Evolutionary conservation across 2,888 invertebrate genomes (phyloP).

Genomic region (Ceratothoa steindachneri): DNA sequence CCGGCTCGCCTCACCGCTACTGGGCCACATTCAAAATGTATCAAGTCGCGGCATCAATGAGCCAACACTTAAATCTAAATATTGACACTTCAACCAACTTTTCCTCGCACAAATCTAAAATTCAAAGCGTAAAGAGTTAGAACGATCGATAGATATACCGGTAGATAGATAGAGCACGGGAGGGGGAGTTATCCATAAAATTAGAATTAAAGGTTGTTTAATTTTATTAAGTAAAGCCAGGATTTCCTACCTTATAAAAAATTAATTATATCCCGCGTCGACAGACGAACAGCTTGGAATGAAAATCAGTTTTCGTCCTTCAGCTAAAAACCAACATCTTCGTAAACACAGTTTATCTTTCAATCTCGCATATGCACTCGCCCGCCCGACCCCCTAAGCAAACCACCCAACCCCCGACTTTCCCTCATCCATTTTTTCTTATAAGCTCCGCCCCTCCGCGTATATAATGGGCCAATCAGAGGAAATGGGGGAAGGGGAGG

Average conservation of each 20-base stretch:
- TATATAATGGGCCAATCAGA: conserved; percentile 9
- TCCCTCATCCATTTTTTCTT: not conserved
- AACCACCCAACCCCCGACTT: no score
- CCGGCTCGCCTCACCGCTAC: no score
- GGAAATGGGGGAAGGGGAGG: no score
- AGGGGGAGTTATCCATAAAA: conserved; percentile 8
- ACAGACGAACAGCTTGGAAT: not conserved
- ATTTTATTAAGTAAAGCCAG: not conserved
- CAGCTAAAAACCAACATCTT: not conserved
- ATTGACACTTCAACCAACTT: not conserved
- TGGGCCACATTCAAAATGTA: no score
- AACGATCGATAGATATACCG: conserved; percentile 1
- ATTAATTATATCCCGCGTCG: not conserved
- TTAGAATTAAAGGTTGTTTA: not conserved
- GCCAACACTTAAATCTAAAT: no score
- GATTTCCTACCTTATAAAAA: not conserved
- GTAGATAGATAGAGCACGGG: conserved; percentile 5
- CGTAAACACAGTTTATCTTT: conserved; percentile 8
- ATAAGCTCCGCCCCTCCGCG: not conserved
- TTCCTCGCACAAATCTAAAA: not conserved
- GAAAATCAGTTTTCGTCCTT: not conserved
- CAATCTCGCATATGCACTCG: conserved; percentile 10
- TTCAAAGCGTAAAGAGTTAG: not conserved
- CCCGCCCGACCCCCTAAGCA: not conserved
- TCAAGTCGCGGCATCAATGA: no score